Conservation (phyloP, 2,797 vertebrate species). For the Poecilia velifera region DNA sequence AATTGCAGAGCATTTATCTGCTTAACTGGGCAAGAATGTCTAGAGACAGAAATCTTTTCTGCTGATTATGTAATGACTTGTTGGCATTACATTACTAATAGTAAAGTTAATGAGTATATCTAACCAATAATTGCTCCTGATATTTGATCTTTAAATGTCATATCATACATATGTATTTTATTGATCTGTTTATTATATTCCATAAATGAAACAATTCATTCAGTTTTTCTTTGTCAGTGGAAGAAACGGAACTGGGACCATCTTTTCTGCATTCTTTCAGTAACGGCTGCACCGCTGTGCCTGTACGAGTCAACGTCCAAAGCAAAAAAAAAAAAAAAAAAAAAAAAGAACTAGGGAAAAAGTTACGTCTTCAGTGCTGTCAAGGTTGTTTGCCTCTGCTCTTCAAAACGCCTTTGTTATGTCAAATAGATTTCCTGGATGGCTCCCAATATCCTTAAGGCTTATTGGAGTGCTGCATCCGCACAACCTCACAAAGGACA, state of each 20-base stretch:
- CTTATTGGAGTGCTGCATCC: slow-evolving; percentile 73
- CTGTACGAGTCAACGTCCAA: slow-evolving; percentile 13
- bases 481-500: slow-evolving; percentile 76
- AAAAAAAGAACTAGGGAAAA: slow-evolving; percentile 30
- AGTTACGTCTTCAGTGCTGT: slow-evolving; percentile 57
- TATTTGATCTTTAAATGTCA: background rate
- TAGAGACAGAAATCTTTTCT: background rate
- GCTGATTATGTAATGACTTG: background rate
- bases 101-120: background rate
- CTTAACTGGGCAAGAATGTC: background rate
- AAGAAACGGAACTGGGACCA: background rate
- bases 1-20: background rate
- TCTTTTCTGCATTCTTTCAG: background rate
- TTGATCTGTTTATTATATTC: background rate
- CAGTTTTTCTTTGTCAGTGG: background rate
- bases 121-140: background rate
- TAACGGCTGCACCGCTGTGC: slow-evolving; percentile 1
- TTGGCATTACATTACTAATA: background rate
- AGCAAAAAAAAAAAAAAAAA: background rate
- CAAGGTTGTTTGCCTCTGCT: slow-evolving; percentile 67
- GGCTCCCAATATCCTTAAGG: slow-evolving; percentile 77
- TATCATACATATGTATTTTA: background rate
- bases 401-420: slow-evolving; percentile 79
- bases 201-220: background rate
- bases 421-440: slow-evolving; percentile 78